phyloP scores from a whole-genome alignment of 2,888 invertebrate genomes.

The Xylota sylvarum region DNA sequence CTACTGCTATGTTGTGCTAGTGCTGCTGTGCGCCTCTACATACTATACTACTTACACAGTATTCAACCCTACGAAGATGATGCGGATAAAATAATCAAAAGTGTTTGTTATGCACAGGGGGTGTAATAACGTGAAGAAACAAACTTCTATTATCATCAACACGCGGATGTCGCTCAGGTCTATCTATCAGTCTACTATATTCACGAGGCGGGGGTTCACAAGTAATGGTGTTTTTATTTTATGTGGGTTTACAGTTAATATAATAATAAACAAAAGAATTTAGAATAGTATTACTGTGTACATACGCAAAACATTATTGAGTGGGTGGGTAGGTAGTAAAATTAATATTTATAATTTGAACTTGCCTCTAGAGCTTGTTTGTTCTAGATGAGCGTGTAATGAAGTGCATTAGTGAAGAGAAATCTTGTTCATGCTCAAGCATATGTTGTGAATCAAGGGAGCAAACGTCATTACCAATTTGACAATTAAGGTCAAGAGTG shows the following conservation, averaged over 20 bases:
- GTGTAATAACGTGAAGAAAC: not conserved
- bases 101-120: conserved; percentile 12
- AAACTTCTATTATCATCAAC: conserved; percentile 1
- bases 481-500: no score
- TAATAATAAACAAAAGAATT: conserved; percentile 2
- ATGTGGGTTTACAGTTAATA: conserved; percentile 4
- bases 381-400: no score
- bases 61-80: conserved; percentile 30
- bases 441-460: no score
- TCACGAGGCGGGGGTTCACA: not conserved
- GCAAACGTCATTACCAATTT: no score
- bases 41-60: not conserved
- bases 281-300: not conserved
- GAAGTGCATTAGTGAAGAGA: no score
- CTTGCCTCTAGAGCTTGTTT: no score
- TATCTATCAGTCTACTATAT: not conserved
- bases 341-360: no score
- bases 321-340: not conserved
- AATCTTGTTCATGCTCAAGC: no score
- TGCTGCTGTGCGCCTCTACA: not conserved
- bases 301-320: not conserved
- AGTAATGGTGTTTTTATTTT: not conserved
- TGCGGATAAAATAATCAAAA: conserved; percentile 28
- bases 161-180: not conserved
- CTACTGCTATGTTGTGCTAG: not conserved